These are phyloP conservation scores for Pelodiscus sinensis DNA, from an alignment of 2,113 vertebrate species.

Conservation along the genomic window DNA sequence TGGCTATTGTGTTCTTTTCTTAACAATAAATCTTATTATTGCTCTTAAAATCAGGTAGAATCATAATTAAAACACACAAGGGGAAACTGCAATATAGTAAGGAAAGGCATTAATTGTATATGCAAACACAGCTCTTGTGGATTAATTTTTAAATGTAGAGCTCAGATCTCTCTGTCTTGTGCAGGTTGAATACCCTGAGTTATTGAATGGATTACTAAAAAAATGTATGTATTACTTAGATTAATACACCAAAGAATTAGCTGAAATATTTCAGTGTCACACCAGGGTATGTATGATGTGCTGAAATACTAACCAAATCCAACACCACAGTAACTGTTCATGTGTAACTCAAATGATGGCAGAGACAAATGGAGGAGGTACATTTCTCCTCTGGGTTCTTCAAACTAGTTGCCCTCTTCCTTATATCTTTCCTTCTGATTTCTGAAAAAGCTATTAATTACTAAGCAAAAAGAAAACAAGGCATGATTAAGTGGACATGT, in stretches of 20 bases:
- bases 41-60: neutral
- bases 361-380: rapidly evolving
- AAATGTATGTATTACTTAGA: neutral
- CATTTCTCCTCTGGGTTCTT: neutral
- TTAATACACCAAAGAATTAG: neutral
- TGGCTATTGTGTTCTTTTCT: neutral
- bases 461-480: neutral
- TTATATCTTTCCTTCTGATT: neutral
- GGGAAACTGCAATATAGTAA: neutral
- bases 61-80: neutral
- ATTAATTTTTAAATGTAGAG: neutral
- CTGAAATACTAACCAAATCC: neutral
- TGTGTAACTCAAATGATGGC: neutral
- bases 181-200: neutral
- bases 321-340: neutral
- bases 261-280: neutral
- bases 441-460: neutral
- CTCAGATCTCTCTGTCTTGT: neutral
- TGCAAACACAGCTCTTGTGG: neutral
- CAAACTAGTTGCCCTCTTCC: neutral
- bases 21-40: neutral
- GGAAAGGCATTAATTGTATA: neutral
- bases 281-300: too few species aligned
- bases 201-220: neutral
- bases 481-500: neutral